Evolutionary conservation across 2,797 vertebrate species (phyloP), one percentile per base, ranked within the genome.

Genomic region (Acridotheres tristis): DNA sequence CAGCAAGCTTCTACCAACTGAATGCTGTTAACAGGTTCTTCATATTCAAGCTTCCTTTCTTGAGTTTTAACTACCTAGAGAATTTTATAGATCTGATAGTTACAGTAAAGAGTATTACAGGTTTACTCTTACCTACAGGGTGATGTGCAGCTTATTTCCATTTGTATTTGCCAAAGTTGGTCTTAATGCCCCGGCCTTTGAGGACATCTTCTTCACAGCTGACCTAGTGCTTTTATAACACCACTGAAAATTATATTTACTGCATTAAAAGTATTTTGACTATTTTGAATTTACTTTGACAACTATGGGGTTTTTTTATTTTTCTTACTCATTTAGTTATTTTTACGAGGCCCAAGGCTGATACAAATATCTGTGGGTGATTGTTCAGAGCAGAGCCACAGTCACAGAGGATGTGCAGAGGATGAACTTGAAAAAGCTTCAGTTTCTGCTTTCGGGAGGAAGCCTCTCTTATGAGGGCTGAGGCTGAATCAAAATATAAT

Each of bases 301-400:
- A 88, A 61, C 4, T 16, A 36, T 16, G 34, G 34, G 3, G 7
- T 36, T 90, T 48, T 76, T 47, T 77, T 27, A 5, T 75, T 75
- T 68, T 83, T 90, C 21, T 59, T 83, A 57, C 3, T 63, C 1
- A 29, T 73, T 65, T 53, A 30, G 14, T 71, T 54, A 23, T 58
- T 69, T 68, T 40, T 88, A 47, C 19, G 40, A 43, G 14, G 23
- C n/a, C 54, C 25, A 40, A 57, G 51, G 29, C 18, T 65, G 61
- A 48, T 43, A 66, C 4, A 30, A 54, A 61, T 27, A 4, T 47
- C 55, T 1, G 0, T 69, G 36, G 25, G 25, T 0, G 1, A 57
- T 17, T 81, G 26, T 18, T 78, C 34, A 25, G 16, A 61, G 17
- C 36, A 80, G 36, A 75, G 32, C 42, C 62, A 53, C 15, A 86